Base-by-base conservation (phyloP, 2,888 invertebrate genomes). In the Cabera pusaria region DNA sequence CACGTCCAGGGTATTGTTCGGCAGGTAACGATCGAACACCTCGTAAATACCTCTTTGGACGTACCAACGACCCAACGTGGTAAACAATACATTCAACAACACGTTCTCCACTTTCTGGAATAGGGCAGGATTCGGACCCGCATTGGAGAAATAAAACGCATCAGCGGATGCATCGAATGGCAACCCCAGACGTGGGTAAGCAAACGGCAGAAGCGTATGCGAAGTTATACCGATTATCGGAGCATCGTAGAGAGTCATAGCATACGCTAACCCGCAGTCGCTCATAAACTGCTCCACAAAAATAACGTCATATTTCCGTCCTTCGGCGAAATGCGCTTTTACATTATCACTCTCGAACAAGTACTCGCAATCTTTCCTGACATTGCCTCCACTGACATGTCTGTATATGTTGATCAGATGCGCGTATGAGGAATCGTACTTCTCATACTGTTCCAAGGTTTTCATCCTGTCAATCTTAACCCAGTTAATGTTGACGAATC, bases 211-310 rank as follows among this genome's bases (percentile, higher is more conserved):
- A 38, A 90, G 41, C 1, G 76, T 75, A 43, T 89, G 89, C 0
- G 91, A 90, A 2, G 85, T 83, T 32, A 92, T 66, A 1, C 90
- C 90, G 24, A 92, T 88, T 22, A 90, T 78, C 1, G 91, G 91
- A 0, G 82, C 80, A 19, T 81, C 73, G 41, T 65, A 78, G 22
- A 78, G 52, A 19, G 65, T 69, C 16, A 72, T 64, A 0, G 80
- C 81, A 28, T 82, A 77, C 1, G 69, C 81, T 3, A 87, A 51
- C 5, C 73, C 85, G 34, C 89, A 83, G 32, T 90, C 88, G 14
- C 80, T 75, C 54, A 81, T 67, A 40, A 90, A 90, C 39, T 81
- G 74, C 52, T 90, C 90, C 18, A 82, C 78, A 39, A 90, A 77
- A 39, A 88, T 75, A 24, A 90, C 69, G 47, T 90, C 90, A 44